Evolutionary conservation across 2,113 vertebrate genomes (phyloP).

Genomic region (Indicator maculatus): DNA sequence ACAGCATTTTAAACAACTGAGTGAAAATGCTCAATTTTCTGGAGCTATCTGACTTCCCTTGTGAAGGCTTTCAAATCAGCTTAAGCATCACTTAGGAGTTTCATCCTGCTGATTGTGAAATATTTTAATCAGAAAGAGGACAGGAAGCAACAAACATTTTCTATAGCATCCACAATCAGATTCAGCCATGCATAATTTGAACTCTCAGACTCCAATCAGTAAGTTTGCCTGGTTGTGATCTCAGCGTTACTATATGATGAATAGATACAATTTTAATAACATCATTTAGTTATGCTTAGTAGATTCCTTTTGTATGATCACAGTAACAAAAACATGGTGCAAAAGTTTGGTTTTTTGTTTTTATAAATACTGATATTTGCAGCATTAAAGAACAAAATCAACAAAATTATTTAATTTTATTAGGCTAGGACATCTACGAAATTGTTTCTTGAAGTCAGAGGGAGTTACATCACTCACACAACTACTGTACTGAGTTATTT

Average conservation of each 20-base stretch:
- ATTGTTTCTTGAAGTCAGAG: conserved; percentile 31
- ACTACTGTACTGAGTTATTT: conserved; percentile 56
- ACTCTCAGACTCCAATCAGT: conserved; percentile 47
- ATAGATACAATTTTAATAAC: conserved; percentile 59
- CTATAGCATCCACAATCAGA: conserved; percentile 55
- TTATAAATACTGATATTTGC: conserved; percentile 80
- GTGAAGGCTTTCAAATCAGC: conserved; percentile 53
- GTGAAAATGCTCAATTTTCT: neutral
- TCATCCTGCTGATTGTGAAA: conserved; percentile 41
- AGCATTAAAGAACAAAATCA: conserved; percentile 76
- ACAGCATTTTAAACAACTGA: conserved; percentile 4
- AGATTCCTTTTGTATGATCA: conserved; percentile 72
- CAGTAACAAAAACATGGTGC: conserved; percentile 79
- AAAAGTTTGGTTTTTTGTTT: conserved; percentile 68
- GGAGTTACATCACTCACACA: conserved; percentile 51
- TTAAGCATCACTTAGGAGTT: conserved; percentile 1
- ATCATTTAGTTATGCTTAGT: conserved; percentile 57
- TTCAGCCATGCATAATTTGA: conserved; percentile 72
- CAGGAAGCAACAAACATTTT: conserved; percentile 65
- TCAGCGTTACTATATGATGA: conserved; percentile 37
- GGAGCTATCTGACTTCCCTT: conserved; percentile 29
- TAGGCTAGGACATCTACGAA: conserved; percentile 53
- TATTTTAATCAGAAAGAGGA: conserved; percentile 64
- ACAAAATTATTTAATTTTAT: conserved; percentile 31
- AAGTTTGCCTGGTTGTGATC: conserved; percentile 61